Percentiles rank a stretch among this genome's conserved stretches.
Conservation (phyloP, 2,888 invertebrate species). For the Rutpela maculata region DNA sequence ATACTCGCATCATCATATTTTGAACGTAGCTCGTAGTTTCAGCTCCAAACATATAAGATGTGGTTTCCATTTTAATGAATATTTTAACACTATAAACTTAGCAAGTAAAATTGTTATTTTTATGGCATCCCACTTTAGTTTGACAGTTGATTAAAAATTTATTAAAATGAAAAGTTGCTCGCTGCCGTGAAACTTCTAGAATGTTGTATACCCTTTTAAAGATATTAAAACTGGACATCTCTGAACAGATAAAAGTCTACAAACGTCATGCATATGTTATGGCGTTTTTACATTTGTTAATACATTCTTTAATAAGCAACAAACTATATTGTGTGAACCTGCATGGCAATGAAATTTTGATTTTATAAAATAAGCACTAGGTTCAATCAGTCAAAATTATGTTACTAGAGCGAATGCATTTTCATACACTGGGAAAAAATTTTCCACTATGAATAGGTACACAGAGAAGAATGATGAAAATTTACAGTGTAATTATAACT, state of each 20-base stretch:
- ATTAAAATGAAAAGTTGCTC: slow-evolving; percentile 15
- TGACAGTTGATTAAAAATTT: slow-evolving; percentile 26
- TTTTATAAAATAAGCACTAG: too few relatives aligned
- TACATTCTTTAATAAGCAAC: too few relatives aligned
- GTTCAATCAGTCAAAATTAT: too few relatives aligned
- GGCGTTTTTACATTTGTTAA: neutral
- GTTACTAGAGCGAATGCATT: too few relatives aligned
- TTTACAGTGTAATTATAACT: too few relatives aligned
- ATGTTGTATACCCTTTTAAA: slow-evolving; percentile 18
- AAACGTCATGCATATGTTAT: neutral
- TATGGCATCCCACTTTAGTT: slow-evolving; percentile 21
- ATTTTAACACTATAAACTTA: slow-evolving; percentile 4
- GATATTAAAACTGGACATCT: slow-evolving; percentile 28
- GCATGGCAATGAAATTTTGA: too few relatives aligned
- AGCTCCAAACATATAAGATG: slow-evolving; percentile 6
- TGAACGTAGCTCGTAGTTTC: neutral
- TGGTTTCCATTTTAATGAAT: slow-evolving; percentile 19
- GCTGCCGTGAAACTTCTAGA: slow-evolving; percentile 4
- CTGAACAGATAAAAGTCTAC: neutral
- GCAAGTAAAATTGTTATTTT: slow-evolving; percentile 23
- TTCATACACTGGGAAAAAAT: too few relatives aligned
- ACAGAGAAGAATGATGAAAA: too few relatives aligned
- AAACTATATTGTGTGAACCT: too few relatives aligned
- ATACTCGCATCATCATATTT: too few relatives aligned
- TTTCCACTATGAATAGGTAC: too few relatives aligned